Conservation (phyloP, 2,888 invertebrate species). For the Formica aserva region DNA sequence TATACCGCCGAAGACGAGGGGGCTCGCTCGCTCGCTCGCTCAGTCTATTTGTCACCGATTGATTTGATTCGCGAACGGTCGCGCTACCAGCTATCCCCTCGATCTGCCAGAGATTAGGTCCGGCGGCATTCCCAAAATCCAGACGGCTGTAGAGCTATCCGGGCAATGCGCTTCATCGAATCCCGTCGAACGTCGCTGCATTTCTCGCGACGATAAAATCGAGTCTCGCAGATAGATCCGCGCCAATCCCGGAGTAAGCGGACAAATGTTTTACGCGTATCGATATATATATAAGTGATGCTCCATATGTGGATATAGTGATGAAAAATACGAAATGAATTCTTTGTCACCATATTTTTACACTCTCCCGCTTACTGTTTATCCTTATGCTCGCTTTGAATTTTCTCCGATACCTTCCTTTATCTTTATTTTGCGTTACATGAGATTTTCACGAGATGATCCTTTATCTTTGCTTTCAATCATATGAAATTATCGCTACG, state of each 20-base stretch:
- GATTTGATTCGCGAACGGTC: constrained; percentile 50
- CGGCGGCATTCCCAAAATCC: constrained; percentile 82
- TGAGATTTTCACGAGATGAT: neutral
- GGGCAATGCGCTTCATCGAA: constrained; percentile 77
- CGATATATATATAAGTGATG: constrained; percentile 42
- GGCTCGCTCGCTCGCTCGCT: constrained; percentile 22
- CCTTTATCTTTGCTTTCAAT: neutral
- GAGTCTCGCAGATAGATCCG: constrained; percentile 87
- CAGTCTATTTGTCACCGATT: constrained; percentile 54
- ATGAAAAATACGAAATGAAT: neutral
- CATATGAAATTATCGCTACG: neutral
- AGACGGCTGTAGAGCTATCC: constrained; percentile 84
- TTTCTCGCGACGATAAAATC: constrained; percentile 87
- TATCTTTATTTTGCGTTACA: neutral
- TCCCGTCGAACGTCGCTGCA: constrained; percentile 86
- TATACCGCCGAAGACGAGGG: constrained; percentile 36
- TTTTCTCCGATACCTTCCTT: neutral
- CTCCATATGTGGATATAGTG: neutral
- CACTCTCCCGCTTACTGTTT: neutral
- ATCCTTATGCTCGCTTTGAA: neutral
- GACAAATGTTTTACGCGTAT: constrained; percentile 57
- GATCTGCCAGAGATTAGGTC: constrained; percentile 78
- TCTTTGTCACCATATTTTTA: neutral
- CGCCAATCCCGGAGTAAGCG: constrained; percentile 85
- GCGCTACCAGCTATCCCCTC: constrained; percentile 66